phyloP scores from a whole-genome alignment of 2,797 vertebrate genomes.

The Clarias pachynema region DNA sequence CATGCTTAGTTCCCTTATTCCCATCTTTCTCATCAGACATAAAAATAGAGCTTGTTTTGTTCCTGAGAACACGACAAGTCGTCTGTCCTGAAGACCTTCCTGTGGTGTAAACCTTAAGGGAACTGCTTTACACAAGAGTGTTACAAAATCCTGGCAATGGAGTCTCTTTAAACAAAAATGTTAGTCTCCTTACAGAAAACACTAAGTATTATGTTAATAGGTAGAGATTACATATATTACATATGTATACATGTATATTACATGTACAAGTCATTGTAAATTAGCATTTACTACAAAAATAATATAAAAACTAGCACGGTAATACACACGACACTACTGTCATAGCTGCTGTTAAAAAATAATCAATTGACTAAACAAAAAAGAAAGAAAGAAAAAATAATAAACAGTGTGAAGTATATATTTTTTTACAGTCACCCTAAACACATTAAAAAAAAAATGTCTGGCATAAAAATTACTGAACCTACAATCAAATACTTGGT shows the following conservation, averaged over 20 bases:
- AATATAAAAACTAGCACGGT: background rate
- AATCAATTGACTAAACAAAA: background rate
- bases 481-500: slow-evolving; percentile 85
- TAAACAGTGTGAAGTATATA: too few species aligned
- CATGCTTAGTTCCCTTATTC: background rate
- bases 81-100: background rate
- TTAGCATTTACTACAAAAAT: background rate
- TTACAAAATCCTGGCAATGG: background rate
- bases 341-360: background rate
- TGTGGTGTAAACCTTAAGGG: background rate
- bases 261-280: background rate
- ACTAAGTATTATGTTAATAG: background rate
- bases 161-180: background rate
- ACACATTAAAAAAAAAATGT: background rate
- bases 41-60: background rate
- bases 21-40: background rate
- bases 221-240: background rate
- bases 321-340: background rate
- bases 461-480: background rate
- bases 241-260: background rate
- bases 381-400: too few species aligned
- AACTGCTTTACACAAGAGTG: background rate
- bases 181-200: background rate
- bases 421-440: background rate
- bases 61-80: background rate